Conservation (phyloP, 2,113 vertebrate genomes). For the Propithecus coquereli region DNA sequence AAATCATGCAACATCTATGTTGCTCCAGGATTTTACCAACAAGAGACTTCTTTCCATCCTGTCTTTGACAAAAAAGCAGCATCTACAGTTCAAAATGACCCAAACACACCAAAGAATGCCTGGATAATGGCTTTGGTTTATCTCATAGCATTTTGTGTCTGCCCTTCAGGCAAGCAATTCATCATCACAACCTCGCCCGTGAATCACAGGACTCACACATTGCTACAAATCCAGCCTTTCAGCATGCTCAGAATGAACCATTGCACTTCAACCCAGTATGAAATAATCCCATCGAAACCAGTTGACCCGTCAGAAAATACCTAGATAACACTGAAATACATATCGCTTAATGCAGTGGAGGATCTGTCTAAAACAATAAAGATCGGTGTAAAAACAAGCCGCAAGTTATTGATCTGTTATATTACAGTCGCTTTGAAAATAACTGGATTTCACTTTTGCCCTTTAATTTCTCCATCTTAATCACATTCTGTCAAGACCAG, state of each 20-base stretch:
- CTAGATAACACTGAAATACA: slow-evolving; percentile 32
- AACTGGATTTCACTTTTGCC: slow-evolving; percentile 54
- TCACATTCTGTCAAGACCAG: slow-evolving; percentile 46
- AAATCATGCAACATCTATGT: neutral
- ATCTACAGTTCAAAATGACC: neutral
- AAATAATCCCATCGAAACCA: slow-evolving; percentile 63
- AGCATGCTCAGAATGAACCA: slow-evolving; percentile 42
- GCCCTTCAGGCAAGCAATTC: slow-evolving; percentile 56
- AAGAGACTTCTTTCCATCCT: neutral
- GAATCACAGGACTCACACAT: slow-evolving; percentile 23
- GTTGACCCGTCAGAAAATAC: slow-evolving; percentile 36
- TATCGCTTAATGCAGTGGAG: slow-evolving; percentile 3
- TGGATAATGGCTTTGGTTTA: slow-evolving; percentile 60
- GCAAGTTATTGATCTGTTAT: slow-evolving; percentile 26
- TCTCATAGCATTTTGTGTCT: slow-evolving; percentile 57
- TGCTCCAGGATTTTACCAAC: neutral
- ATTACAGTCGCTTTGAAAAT: slow-evolving; percentile 61
- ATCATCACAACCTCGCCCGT: slow-evolving; percentile 45
- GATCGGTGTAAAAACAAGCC: slow-evolving; percentile 57
- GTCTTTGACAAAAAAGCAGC: neutral
- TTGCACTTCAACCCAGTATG: neutral
- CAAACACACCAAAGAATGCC: neutral
- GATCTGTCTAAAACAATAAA: slow-evolving; percentile 56
- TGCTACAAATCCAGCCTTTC: slow-evolving; percentile 51
- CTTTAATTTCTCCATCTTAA: slow-evolving; percentile 73